Conservation (phyloP, 1,140 invertebrate genomes). For the Meloidogyne chitwoodi region DNA sequence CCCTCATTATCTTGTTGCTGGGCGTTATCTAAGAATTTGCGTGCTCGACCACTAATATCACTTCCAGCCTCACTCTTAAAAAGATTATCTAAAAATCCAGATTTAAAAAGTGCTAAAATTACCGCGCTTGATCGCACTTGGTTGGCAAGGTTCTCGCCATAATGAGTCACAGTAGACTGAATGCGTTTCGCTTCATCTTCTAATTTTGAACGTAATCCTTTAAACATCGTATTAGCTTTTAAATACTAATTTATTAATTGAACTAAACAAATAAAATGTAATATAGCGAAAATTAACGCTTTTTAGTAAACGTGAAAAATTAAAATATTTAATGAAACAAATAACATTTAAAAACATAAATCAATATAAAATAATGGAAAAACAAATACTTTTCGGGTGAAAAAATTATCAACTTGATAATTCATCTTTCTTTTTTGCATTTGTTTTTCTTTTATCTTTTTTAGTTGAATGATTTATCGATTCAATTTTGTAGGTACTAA, state of each 20-base stretch:
- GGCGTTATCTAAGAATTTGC: slow-evolving; percentile 1
- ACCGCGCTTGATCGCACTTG: slow-evolving; percentile 36
- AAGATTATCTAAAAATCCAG: slow-evolving; percentile 3
- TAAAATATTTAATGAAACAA: not conserved
- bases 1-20: slow-evolving; percentile 25
- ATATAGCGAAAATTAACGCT: not conserved
- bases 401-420: not conserved
- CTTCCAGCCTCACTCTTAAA: slow-evolving; percentile 38
- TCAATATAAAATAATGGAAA: not conserved
- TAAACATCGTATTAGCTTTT: slow-evolving; percentile 31
- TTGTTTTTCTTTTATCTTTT: not conserved
- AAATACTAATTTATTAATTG: slow-evolving; percentile 6
- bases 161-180: slow-evolving; percentile 32
- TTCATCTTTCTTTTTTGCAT: not conserved
- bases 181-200: slow-evolving; percentile 41
- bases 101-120: not conserved
- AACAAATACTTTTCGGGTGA: not conserved
- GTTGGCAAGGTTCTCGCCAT: slow-evolving; percentile 39
- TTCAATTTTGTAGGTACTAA: not conserved
- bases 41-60: slow-evolving; percentile 28
- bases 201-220: slow-evolving; percentile 36
- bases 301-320: not conserved
- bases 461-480: not conserved
- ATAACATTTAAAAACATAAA: slow-evolving; percentile 2
- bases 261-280: slow-evolving; percentile 12